These are phyloP conservation scores for Microvelia longipes DNA, from an alignment of 1,140 invertebrate species.

Conservation along the genomic window DNA sequence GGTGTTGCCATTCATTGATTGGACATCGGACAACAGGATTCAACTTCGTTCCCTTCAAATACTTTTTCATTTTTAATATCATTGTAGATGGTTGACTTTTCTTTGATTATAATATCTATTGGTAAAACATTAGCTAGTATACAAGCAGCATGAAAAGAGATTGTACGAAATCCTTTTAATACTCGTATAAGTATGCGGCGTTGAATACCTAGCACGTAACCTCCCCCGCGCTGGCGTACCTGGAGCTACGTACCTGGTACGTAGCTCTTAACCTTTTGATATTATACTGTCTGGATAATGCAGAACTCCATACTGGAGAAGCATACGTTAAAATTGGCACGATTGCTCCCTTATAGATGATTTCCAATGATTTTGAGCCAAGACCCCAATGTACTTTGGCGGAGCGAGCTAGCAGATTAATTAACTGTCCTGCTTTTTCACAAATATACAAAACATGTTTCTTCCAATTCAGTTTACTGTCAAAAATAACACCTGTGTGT, in stretches of 20 bases:
- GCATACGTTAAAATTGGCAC: slow-evolving; percentile 6
- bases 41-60: too few relatives aligned
- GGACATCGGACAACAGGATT: too few relatives aligned
- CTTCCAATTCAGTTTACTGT: not conserved
- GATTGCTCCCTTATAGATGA: slow-evolving; percentile 7
- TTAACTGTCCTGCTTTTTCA: not conserved
- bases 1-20: too few relatives aligned
- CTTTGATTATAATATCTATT: not conserved
- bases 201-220: not conserved
- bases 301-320: not conserved
- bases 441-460: not conserved
- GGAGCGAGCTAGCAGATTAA: not conserved
- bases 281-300: too few relatives aligned
- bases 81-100: not conserved
- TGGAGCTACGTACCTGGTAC: too few relatives aligned
- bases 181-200: not conserved
- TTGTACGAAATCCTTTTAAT: not conserved
- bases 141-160: slow-evolving; percentile 1
- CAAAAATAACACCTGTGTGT: not conserved
- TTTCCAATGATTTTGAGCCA: not conserved
- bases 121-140: not conserved
- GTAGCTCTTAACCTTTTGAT: too few relatives aligned
- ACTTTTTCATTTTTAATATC: too few relatives aligned
- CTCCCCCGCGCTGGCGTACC: too few relatives aligned
- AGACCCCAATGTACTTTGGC: slow-evolving; percentile 10